These are phyloP conservation scores for Amazona vittata DNA, from an alignment of 2,113 vertebrate genomes.

Conservation along the genomic window DNA sequence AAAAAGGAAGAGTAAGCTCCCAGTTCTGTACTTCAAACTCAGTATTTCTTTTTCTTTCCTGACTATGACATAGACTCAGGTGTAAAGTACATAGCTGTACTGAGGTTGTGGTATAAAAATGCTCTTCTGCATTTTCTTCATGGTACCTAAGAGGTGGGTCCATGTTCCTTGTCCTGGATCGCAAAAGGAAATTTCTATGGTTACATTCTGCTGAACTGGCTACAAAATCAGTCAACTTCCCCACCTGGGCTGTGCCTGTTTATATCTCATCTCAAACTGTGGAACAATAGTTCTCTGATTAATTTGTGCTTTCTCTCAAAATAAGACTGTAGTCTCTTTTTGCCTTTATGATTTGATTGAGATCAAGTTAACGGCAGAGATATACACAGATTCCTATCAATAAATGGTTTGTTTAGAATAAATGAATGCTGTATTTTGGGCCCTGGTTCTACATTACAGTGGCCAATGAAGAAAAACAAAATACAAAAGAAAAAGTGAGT, in stretches of 20 bases:
- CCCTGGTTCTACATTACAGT: neutral
- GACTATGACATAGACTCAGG: neutral
- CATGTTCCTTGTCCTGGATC: neutral
- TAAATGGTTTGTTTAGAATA: slow-evolving; percentile 21
- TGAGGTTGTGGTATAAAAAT: neutral
- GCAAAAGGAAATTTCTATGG: neutral
- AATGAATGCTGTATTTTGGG: neutral
- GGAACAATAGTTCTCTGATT: slow-evolving; percentile 11
- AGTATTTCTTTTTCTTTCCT: neutral
- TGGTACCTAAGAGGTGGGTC: neutral
- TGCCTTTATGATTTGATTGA: neutral
- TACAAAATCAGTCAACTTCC: neutral
- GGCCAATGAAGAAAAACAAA: slow-evolving; percentile 9
- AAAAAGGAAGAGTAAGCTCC: neutral
- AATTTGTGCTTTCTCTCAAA: slow-evolving; percentile 34
- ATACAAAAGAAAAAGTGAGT: neutral
- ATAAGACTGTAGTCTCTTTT: slow-evolving; percentile 21
- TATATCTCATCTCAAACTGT: neutral
- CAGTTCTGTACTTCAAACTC: neutral
- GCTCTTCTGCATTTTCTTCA: neutral
- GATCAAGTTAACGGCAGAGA: slow-evolving; percentile 7
- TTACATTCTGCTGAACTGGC: neutral
- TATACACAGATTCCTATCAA: neutral
- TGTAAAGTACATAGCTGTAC: neutral
- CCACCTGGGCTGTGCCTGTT: neutral